These are phyloP conservation scores for Batillaria attramentaria DNA, from an alignment of 1,140 invertebrate species.

Conservation along the genomic window DNA sequence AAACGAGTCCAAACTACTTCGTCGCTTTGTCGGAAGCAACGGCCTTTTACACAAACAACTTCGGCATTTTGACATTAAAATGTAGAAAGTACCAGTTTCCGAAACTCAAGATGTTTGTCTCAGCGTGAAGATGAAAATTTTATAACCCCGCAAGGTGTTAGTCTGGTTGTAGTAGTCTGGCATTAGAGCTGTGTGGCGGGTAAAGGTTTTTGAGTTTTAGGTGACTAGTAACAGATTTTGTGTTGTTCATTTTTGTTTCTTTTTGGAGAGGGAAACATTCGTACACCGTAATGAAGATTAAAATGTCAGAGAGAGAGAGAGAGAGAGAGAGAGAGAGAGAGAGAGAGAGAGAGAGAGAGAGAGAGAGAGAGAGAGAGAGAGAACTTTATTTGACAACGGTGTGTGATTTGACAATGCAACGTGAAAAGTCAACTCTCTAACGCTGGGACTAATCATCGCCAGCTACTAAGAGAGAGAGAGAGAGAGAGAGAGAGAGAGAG, in stretches of 20 bases:
- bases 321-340: constrained; percentile 16
- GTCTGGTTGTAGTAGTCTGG: background rate
- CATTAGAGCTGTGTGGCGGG: background rate
- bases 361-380: constrained; percentile 16
- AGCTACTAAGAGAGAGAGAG: constrained; percentile 16
- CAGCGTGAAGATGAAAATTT: too few relatives aligned
- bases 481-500: constrained; percentile 2
- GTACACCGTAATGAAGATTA: background rate
- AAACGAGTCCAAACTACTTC: too few relatives aligned
- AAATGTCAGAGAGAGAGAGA: constrained; percentile 9
- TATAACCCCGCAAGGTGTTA: background rate
- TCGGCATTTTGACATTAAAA: too few relatives aligned
- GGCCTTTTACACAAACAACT: too few relatives aligned
- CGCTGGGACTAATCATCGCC: too few relatives aligned
- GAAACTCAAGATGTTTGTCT: too few relatives aligned
- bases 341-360: constrained; percentile 16
- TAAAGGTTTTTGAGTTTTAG: background rate
- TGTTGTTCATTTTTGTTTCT: background rate
- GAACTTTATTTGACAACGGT: too few relatives aligned
- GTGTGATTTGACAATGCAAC: too few relatives aligned
- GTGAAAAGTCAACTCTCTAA: too few relatives aligned
- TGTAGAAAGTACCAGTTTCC: too few relatives aligned
- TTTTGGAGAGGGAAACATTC: background rate
- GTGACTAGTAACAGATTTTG: background rate
- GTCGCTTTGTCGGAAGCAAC: too few relatives aligned